Evolutionary conservation across 2,888 invertebrate genomes (phyloP).

Genomic region (Scaptomyza reducta): DNA sequence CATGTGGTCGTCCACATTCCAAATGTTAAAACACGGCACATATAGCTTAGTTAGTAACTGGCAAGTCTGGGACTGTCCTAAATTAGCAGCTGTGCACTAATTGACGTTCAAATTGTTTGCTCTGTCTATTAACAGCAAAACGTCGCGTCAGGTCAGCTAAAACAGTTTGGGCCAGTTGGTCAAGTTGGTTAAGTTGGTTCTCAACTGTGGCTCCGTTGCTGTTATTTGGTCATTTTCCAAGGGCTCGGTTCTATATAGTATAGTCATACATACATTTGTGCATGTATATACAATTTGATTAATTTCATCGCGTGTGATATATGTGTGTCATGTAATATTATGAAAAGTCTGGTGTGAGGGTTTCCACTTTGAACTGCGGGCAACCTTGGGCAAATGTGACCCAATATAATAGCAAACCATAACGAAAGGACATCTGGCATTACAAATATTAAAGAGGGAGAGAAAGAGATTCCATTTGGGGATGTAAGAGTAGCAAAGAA

Average conservation of each 20-base stretch:
- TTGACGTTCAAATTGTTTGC: conserved; percentile 68
- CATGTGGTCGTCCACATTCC: conserved; percentile 46
- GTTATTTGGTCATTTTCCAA: conserved; percentile 18
- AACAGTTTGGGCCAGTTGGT: conserved; percentile 62
- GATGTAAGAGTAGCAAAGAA: too few relatives aligned
- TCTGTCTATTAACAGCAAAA: conserved; percentile 43
- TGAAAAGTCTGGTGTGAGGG: background rate
- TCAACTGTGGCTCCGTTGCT: background rate
- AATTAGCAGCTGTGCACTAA: conserved; percentile 70
- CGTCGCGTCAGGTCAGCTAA: conserved; percentile 33
- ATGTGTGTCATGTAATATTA: conserved; percentile 52
- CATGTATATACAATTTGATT: conserved; percentile 23
- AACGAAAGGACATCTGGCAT: conserved; percentile 1
- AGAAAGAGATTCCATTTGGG: background rate
- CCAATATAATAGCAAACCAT: background rate
- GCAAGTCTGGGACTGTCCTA: conserved; percentile 65
- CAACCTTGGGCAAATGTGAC: conserved; percentile 6
- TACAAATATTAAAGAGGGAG: background rate
- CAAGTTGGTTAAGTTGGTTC: conserved; percentile 19
- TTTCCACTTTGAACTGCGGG: background rate
- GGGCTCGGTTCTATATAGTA: conserved; percentile 30
- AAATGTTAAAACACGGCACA: conserved; percentile 33
- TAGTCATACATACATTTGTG: background rate
- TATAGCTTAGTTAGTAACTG: conserved; percentile 19
- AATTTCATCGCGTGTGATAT: conserved; percentile 64